A percentile compares a stretch with the other conserved stretches of the same genome.
These are phyloP conservation scores for Apotomis turbidana DNA, from an alignment of 2,888 invertebrate species.

Conservation along the genomic window DNA sequence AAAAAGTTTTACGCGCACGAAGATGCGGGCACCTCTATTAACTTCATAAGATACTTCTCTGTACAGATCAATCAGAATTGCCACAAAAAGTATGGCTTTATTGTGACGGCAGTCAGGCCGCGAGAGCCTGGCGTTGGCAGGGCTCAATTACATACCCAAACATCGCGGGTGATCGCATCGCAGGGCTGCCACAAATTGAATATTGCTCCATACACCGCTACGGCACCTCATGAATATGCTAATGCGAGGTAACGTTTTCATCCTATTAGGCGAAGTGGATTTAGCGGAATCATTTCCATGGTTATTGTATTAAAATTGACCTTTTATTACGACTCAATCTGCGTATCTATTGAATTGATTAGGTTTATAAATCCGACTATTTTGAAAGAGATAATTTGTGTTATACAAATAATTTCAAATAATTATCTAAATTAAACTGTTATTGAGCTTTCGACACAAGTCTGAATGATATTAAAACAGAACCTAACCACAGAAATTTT, in stretches of 20 bases:
- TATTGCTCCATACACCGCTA: conserved; percentile 41
- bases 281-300: conserved; percentile 34
- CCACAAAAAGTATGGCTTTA: no score
- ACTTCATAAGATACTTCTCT: no score
- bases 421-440: no score
- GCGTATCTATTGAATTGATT: not conserved
- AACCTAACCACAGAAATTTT: no score
- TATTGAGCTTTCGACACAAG: no score
- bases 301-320: conserved; percentile 24
- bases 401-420: no score
- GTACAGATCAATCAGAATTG: no score
- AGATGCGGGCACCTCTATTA: no score
- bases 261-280: conserved; percentile 37
- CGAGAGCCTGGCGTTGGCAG: not conserved
- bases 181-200: conserved; percentile 44
- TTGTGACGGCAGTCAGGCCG: no score
- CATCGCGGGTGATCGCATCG: conserved; percentile 36
- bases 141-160: conserved; percentile 32
- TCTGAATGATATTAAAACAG: no score
- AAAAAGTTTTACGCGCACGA: no score
- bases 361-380: not conserved
- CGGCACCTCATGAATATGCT: conserved; percentile 41
- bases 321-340: conserved; percentile 2
- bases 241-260: conserved; percentile 41
- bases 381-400: no score